Evolutionary conservation across 2,113 vertebrate genomes (phyloP).

Genomic region (Neopipo cinnamomea): DNA sequence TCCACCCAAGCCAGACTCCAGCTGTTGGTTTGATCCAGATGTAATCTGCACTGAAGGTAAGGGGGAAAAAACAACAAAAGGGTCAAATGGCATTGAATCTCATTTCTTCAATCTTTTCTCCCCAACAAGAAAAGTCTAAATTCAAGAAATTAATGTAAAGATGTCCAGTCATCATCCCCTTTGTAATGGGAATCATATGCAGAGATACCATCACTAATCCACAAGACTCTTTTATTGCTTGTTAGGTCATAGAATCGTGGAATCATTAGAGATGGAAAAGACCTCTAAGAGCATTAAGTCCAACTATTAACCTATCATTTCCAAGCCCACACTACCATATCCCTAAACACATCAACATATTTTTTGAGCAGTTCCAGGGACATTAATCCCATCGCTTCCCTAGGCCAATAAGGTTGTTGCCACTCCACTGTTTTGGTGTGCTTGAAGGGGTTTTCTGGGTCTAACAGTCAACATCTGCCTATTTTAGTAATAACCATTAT

Average conservation of each 20-base stretch:
- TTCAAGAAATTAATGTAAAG: background rate
- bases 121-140: background rate
- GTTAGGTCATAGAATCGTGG: background rate
- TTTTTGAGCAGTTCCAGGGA: background rate
- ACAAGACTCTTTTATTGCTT: background rate
- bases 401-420: background rate
- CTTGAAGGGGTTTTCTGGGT: background rate
- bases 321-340: background rate
- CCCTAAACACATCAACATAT: background rate
- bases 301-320: background rate
- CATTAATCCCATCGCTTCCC: background rate
- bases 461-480: background rate
- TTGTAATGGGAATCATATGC: background rate
- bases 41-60: slow-evolving; percentile 84
- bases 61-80: background rate
- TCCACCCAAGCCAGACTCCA: slow-evolving; percentile 78
- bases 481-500: background rate
- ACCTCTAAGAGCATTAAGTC: background rate
- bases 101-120: background rate
- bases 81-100: background rate
- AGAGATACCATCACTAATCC: background rate
- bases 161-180: background rate
- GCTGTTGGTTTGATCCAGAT: slow-evolving; percentile 86
- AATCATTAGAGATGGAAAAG: background rate
- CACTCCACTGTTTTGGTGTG: too few species aligned